Conservation (phyloP, 1,140 invertebrate genomes). For the Trichonephila clavata region DNA sequence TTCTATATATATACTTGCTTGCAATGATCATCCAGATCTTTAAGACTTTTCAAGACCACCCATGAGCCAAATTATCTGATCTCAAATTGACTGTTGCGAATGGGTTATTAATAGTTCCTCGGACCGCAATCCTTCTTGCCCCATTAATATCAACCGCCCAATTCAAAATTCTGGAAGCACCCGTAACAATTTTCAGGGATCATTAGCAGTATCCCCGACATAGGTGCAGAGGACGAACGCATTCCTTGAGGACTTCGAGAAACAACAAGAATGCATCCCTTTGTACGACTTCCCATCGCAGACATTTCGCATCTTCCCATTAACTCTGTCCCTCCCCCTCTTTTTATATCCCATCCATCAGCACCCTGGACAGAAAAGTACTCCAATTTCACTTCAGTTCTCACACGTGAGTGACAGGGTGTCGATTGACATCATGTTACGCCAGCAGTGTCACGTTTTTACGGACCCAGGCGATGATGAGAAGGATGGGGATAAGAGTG, state of each 20-base stretch:
- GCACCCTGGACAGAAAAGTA: background rate
- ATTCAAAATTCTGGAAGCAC: background rate
- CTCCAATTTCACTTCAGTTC: conserved; percentile 24
- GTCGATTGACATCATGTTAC: conserved; percentile 50
- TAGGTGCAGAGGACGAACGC: background rate
- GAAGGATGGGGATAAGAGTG: background rate
- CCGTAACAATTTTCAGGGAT: background rate
- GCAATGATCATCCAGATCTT: too few species aligned
- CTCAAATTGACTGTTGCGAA: too few species aligned
- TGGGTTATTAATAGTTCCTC: too few species aligned
- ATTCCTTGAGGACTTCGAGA: background rate
- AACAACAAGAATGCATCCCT: background rate
- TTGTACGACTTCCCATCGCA: background rate
- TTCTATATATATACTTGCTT: too few species aligned
- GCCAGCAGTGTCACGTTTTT: conserved; percentile 31
- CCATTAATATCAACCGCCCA: background rate
- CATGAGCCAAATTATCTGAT: too few species aligned
- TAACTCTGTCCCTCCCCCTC: background rate
- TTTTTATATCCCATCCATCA: background rate
- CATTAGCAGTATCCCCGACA: background rate
- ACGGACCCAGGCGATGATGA: background rate
- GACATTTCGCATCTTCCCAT: background rate
- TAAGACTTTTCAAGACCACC: too few species aligned
- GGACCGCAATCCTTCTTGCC: too few species aligned
- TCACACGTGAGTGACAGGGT: conserved; percentile 60